Evolutionary conservation across 2,797 vertebrate species (phyloP).

Genomic region (Passerculus sandwichensis): DNA sequence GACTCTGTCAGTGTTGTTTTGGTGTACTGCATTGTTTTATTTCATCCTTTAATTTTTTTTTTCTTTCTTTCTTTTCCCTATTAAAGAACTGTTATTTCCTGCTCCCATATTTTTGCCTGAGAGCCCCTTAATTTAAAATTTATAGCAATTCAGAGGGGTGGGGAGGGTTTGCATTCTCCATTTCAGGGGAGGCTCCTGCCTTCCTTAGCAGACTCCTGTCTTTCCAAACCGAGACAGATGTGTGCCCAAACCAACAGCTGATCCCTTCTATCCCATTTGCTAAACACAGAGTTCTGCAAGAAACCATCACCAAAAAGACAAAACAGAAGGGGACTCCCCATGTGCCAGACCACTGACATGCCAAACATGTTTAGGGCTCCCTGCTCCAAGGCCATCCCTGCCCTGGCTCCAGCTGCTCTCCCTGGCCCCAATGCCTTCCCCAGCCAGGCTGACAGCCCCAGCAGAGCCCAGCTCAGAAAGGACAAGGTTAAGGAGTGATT

Average conservation of each 20-base stretch:
- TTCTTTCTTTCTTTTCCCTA: no score
- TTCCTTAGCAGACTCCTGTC: no score
- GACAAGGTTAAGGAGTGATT: not conserved
- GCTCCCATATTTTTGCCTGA: no score
- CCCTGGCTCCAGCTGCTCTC: fast-evolving
- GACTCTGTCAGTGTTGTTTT: no score
- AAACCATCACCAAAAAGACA: not conserved
- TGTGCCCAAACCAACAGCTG: not conserved
- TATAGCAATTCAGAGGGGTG: no score
- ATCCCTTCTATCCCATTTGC: not conserved
- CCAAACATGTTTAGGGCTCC: not conserved
- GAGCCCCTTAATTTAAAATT: no score
- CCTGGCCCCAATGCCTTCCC: not conserved
- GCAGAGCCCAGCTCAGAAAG: not conserved
- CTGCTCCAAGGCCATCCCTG: not conserved
- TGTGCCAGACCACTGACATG: not conserved
- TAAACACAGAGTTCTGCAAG: not conserved
- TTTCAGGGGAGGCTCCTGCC: no score
- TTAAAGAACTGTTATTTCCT: no score
- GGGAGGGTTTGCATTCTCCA: no score
- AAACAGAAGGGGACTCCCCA: not conserved
- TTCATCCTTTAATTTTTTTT: no score
- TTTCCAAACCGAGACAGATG: no score
- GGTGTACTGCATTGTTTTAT: no score
- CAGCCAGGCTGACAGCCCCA: not conserved